These are phyloP conservation scores for Archips xylosteana DNA, from an alignment of 2,888 invertebrate genomes.

Conservation along the genomic window DNA sequence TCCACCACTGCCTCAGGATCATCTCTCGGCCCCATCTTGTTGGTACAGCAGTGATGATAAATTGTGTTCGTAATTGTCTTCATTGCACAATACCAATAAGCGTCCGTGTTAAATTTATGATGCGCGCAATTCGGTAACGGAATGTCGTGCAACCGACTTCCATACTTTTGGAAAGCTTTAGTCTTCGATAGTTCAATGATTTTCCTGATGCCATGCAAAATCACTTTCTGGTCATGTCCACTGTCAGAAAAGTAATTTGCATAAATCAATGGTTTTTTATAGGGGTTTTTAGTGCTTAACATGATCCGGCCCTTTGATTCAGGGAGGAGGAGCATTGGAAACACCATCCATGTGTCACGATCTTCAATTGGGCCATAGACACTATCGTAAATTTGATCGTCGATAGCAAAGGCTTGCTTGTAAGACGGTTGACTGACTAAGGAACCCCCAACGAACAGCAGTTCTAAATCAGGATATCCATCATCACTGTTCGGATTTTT, in stretches of 20 bases:
- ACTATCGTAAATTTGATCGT: slow-evolving; percentile 74
- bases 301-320: slow-evolving; percentile 86
- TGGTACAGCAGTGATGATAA: slow-evolving; percentile 84
- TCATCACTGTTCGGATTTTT: slow-evolving; percentile 69
- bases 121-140: slow-evolving; percentile 85
- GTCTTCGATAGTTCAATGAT: slow-evolving; percentile 76
- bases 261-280: slow-evolving; percentile 87
- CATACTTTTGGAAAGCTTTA: slow-evolving; percentile 79
- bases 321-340: slow-evolving; percentile 87
- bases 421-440: slow-evolving; percentile 70
- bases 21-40: slow-evolving; percentile 80
- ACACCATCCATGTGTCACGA: slow-evolving; percentile 81
- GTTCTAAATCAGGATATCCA: slow-evolving; percentile 86
- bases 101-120: slow-evolving; percentile 83
- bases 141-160: slow-evolving; percentile 81
- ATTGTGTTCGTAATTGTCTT: slow-evolving; percentile 81
- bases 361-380: slow-evolving; percentile 71
- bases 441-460: slow-evolving; percentile 83
- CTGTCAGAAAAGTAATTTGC: slow-evolving; percentile 88
- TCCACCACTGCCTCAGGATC: slow-evolving; percentile 94
- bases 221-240: slow-evolving; percentile 83
- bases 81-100: slow-evolving; percentile 89
- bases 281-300: slow-evolving; percentile 87
- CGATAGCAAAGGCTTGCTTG: slow-evolving; percentile 65
- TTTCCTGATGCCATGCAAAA: slow-evolving; percentile 77